These are phyloP conservation scores for Archivesica marissinica DNA, from an alignment of 1,140 invertebrate genomes.

Conservation along the genomic window DNA sequence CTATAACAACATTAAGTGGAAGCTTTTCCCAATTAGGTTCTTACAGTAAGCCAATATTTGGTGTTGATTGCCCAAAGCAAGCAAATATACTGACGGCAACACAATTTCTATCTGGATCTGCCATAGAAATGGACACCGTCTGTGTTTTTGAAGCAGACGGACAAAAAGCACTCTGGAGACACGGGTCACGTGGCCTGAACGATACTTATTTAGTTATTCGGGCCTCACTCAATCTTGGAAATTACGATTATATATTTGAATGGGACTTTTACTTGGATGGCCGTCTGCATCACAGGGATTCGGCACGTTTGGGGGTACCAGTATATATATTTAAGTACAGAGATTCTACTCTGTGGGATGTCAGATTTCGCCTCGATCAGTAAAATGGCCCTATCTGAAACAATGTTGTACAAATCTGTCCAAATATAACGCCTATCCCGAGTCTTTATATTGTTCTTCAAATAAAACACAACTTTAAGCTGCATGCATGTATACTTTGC, in stretches of 20 bases:
- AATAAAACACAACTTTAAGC: too few species aligned
- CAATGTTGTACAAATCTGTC: too few species aligned
- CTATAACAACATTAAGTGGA: slow-evolving; percentile 72
- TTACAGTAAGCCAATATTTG: slow-evolving; percentile 23
- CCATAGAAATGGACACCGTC: slow-evolving; percentile 65
- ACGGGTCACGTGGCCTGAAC: slow-evolving; percentile 66
- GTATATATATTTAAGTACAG: too few species aligned
- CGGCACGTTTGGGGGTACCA: too few species aligned
- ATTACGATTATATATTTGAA: slow-evolving; percentile 81
- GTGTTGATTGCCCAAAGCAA: slow-evolving; percentile 77
- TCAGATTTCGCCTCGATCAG: too few species aligned
- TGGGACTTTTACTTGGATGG: slow-evolving; percentile 74
- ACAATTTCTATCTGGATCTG: slow-evolving; percentile 42
- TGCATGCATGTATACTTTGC: too few species aligned
- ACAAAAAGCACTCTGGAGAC: slow-evolving; percentile 68
- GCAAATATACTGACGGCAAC: slow-evolving; percentile 68
- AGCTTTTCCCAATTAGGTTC: slow-evolving; percentile 50
- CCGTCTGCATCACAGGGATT: too few species aligned
- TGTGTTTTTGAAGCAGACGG: slow-evolving; percentile 79
- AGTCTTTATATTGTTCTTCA: too few species aligned
- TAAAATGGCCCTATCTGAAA: too few species aligned
- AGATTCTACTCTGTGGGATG: too few species aligned
- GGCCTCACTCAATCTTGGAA: slow-evolving; percentile 69
- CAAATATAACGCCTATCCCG: too few species aligned
- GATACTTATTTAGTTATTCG: slow-evolving; percentile 72